Base-by-base conservation (phyloP, 1,140 invertebrate genomes). In the Aleiodes sp. region DNA sequence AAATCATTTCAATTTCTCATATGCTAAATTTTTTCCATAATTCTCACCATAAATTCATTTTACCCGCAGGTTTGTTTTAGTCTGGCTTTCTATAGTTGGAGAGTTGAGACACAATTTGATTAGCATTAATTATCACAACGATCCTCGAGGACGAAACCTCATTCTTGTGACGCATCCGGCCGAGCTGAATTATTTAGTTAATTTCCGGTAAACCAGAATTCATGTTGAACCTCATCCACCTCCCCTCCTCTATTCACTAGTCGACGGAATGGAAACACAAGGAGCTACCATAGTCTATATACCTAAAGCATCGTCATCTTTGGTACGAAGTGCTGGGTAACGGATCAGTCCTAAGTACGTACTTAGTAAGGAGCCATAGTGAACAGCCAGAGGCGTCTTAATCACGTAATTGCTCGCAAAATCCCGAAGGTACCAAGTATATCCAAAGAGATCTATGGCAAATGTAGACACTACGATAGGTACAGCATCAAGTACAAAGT, bases 321-420 rank as follows among this genome's bases (percentile, higher is more conserved):
- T 28, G 4, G 39, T 16, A 43, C n/a, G 39, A 43, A 10, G 21
- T 56, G 24, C 8, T 56, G 24, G 24, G 56, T 59, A 59, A 59
- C 56, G 78, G 78, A 84, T 85, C 82, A 82, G 82, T 77, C 75
- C 79, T 84, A 84, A 85, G 83, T 84, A 84, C 78, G 82, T 83
- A 82, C 82, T 85, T 82, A 84, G 82, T 78, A 78, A 75, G 79
- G 14, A n/a, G 19, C 46, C 81, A 78, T 76, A 74, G 69, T 80
- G 79, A 78, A 68, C 73, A 76, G 81, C 84, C 82, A 73, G 78
- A 82, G 82, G 84, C 84, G 80, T 80, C 82, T 85, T 86, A 85
- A 86, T 86, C 83, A 85, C 80, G 82, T 86, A 86, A 86, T 86
- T 86, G 84, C 82, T 83, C 77, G 81, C 77, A 77, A 83, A 84